Evolutionary conservation across 2,113 vertebrate genomes (phyloP), one percentile per base, ranked within the genome.

Genomic region (Amphilophus citrinellus): DNA sequence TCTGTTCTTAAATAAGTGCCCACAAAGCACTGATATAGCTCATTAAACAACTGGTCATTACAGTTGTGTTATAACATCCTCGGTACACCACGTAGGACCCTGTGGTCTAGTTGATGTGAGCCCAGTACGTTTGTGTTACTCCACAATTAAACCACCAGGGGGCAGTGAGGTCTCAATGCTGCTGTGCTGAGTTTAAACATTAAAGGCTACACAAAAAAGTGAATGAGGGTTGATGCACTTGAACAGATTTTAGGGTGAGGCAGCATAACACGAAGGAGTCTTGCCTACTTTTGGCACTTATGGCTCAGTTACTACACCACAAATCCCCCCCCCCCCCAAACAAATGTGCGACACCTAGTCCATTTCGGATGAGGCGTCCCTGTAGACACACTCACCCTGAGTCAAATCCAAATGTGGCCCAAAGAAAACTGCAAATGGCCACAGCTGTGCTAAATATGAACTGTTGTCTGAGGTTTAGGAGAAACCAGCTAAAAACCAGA

Each of bases 351-450:
- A 50, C 42, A 30, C 0, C 22, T 47, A 42, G 2, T 5, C 1
- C 0, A 0, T 30, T 47, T 30, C 0, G 50, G 42, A 71, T 30
- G 42, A 50, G 65, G 5, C 42, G 47, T 50, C 0, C 1, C 27
- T 30, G 15, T 2, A 47, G 24, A 18, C 65, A 68, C 10, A 50
- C 15, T 47, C 27, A 47, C 10, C 14, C 0, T 7, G 22, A 47
- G 42, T 68, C 65, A 50, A 18, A 42, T 14, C 24, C 24, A 27
- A 27, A 27, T 27, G 24, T 27, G 24, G 24, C 24, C 22, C 39
- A 68, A 68, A 68, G 14, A 22, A 68, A 68, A 42, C 39, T 68
- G 1, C 5, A 47, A 1, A 4, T 68, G 3, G 24, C 1, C 65
- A 68, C 22, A 50, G 5, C 3, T 68, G 65, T 14, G 39, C 47